phyloP scores from a whole-genome alignment of 2,888 invertebrate genomes.

The Saturnia japonica region DNA sequence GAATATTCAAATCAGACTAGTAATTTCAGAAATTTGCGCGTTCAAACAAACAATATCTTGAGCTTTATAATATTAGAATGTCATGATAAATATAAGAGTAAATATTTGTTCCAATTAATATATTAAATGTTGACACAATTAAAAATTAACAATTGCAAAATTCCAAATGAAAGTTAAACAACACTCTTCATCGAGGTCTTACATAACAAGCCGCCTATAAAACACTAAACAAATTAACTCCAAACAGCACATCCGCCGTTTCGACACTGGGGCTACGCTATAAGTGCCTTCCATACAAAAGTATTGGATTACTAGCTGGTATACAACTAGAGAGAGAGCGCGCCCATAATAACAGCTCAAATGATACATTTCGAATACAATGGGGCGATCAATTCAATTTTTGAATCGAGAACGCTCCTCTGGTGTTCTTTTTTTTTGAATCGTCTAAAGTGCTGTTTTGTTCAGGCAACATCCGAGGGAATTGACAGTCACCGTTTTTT shows the following conservation, averaged over 20 bases:
- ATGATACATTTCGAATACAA: constrained; percentile 83
- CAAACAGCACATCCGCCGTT: constrained; percentile 61
- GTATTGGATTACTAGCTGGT: constrained; percentile 80
- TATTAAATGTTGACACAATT: background rate
- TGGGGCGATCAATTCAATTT: constrained; percentile 82
- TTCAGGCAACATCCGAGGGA: constrained; percentile 77
- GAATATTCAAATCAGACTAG: too few relatives aligned
- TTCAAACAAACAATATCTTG: too few relatives aligned
- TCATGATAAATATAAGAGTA: too few relatives aligned
- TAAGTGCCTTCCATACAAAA: constrained; percentile 82
- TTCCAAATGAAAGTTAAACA: constrained; percentile 23
- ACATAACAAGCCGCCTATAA: constrained; percentile 40
- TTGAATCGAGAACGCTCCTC: constrained; percentile 82
- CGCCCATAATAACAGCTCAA: constrained; percentile 81
- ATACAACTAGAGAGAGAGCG: constrained; percentile 77
- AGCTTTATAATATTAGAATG: too few relatives aligned
- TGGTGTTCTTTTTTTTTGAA: constrained; percentile 74
- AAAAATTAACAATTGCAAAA: constrained; percentile 21
- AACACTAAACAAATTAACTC: constrained; percentile 61
- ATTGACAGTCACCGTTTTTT: constrained; percentile 82
- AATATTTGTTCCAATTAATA: background rate
- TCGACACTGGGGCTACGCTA: constrained; percentile 56
- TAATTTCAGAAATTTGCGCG: too few relatives aligned
- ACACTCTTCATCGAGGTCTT: constrained; percentile 28
- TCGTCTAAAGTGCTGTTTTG: constrained; percentile 82